These are phyloP conservation scores for Calameuta idolon DNA, from an alignment of 2,888 invertebrate genomes.

Conservation along the genomic window DNA sequence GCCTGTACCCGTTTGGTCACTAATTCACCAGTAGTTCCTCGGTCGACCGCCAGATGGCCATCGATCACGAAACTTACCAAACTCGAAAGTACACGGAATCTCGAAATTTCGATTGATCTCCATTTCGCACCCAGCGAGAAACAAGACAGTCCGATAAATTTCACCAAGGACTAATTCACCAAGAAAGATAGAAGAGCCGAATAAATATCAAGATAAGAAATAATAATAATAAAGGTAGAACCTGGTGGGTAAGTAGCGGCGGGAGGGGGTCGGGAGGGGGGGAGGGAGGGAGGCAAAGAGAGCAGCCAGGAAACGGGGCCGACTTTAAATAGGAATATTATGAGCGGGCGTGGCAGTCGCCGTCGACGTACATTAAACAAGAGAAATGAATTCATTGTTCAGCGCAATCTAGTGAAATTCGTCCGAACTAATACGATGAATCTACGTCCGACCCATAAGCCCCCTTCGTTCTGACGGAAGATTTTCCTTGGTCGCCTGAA, in stretches of 20 bases:
- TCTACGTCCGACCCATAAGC: not conserved
- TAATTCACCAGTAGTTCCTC: no score
- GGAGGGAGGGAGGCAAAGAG: no score
- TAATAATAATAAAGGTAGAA: not conserved
- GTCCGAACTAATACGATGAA: not conserved
- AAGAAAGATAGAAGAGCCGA: slow-evolving; percentile 8
- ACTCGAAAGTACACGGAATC: no score
- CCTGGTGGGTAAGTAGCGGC: no score
- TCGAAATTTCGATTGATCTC: no score
- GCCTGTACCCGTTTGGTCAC: no score
- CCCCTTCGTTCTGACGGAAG: not conserved
- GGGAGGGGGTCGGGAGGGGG: no score
- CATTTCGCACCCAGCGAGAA: no score
- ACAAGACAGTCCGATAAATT: no score
- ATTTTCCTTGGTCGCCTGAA: not conserved
- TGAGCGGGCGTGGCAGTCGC: not conserved
- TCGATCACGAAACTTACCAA: no score
- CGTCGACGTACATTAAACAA: not conserved
- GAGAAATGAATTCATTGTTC: not conserved
- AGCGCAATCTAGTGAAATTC: slow-evolving; percentile 1
- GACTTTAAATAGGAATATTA: not conserved
- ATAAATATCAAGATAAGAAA: not conserved
- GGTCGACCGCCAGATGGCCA: no score
- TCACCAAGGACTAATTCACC: slow-evolving; percentile 1
- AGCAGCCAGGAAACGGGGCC: not conserved